Conservation (phyloP, 2,113 vertebrate genomes). For the Clupea harengus region DNA sequence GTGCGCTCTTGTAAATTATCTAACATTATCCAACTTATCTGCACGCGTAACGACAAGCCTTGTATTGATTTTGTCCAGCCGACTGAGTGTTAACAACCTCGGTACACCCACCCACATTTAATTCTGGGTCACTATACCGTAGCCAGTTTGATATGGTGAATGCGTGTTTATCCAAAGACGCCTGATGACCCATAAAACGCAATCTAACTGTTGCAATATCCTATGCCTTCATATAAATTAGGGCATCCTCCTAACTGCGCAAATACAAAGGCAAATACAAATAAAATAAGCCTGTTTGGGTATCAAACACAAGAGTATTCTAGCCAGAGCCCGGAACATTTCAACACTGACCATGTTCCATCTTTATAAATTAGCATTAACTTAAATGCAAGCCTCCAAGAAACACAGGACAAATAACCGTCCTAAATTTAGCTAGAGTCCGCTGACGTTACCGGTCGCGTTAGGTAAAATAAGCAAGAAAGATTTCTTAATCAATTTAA, state of each 20-base stretch:
- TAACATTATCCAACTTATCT: constrained; percentile 15
- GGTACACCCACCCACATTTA: constrained; percentile 20
- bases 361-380: background rate
- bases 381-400: background rate
- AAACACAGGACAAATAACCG: background rate
- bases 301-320: background rate
- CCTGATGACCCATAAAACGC: background rate
- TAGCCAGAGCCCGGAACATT: background rate
- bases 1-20: background rate
- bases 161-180: background rate
- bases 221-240: background rate
- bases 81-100: constrained; percentile 17
- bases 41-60: constrained; percentile 7
- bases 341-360: background rate
- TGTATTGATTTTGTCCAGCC: constrained; percentile 25
- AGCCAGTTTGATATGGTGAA: constrained; percentile 25
- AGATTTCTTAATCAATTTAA: background rate
- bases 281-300: background rate
- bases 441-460: background rate
- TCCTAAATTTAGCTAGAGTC: background rate
- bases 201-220: constrained; percentile 10
- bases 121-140: constrained; percentile 53
- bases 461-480: background rate
- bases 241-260: background rate
- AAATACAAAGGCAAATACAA: background rate